Evolutionary conservation across 2,113 vertebrate species (phyloP).

Genomic region (Zootoca vivipara): DNA sequence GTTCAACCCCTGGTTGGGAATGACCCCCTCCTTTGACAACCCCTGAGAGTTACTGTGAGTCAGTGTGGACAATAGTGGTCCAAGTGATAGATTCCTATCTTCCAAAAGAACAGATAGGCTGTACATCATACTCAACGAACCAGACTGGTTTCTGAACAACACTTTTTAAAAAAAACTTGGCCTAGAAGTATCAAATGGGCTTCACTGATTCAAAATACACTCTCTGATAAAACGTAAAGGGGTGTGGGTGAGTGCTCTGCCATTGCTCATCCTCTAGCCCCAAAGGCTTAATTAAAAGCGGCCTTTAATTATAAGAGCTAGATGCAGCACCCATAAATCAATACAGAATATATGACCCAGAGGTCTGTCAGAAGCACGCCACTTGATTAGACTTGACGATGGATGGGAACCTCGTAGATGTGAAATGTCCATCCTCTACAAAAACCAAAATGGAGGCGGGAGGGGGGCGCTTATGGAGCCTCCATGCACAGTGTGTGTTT

Average conservation of each 20-base stretch:
- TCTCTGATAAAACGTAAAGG: neutral
- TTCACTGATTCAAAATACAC: neutral
- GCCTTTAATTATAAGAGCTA: slow-evolving; percentile 22
- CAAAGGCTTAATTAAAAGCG: slow-evolving; percentile 31
- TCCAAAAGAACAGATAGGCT: neutral
- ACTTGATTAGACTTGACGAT: slow-evolving; percentile 34
- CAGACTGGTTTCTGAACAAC: too few relatives aligned
- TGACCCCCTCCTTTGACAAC: too few relatives aligned
- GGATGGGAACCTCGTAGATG: slow-evolving; percentile 26
- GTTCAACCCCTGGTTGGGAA: too few relatives aligned
- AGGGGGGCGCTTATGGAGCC: too few relatives aligned
- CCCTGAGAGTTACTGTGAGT: too few relatives aligned
- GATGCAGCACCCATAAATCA: slow-evolving; percentile 30
- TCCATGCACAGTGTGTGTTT: too few relatives aligned
- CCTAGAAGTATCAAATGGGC: neutral
- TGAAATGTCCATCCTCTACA: neutral
- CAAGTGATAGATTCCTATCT: too few relatives aligned
- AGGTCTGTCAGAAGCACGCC: neutral
- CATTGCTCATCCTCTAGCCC: neutral
- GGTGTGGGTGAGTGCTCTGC: slow-evolving; percentile 11
- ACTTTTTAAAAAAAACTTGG: neutral
- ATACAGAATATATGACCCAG: slow-evolving; percentile 30
- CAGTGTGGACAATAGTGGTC: too few relatives aligned
- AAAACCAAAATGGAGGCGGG: too few relatives aligned
- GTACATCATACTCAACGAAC: neutral